Evolutionary conservation across 1,140 invertebrate genomes (phyloP), one percentile per base, ranked within the genome.

Genomic region (Littorina saxatilis): DNA sequence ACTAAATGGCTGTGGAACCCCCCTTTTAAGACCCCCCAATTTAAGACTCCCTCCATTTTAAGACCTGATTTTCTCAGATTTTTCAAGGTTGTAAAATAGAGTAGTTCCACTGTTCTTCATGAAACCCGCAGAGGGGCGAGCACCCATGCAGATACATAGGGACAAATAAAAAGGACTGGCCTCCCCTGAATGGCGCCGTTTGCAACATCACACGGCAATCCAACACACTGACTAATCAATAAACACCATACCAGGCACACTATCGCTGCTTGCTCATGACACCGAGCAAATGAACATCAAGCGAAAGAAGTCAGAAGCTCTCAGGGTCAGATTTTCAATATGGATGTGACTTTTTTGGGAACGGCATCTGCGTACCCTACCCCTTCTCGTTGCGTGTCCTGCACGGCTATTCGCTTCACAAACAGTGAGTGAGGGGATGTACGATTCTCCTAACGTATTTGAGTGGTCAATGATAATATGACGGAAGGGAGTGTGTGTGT

Each of bases 341-440:
- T 93, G 90, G 90, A 93, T 43, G 37, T 93, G 43, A 89, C 89
- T 55, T 93, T 93, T 84, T 76, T 93, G 13, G 93, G 93, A 50
- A 93, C 93, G 47, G 92, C 88, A 23, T 92, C 92, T 32, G 91
- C 90, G 11, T 92, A 91, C 85, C 93, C 93, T 9, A 89, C 91
- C 23, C 89, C 91, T 37, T 74, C 83, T 13, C 88, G 92, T 75
- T 88, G 89, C 52, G 92, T 90, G 11, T 93, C 92, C 4, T 91
- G 91, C 85, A 90, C 88, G 27, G 90, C 86, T 43, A 78, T 93
- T 1, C 86, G 87, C 82, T 80, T 86, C 82, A 90, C 90, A 90
- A 85, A 86, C 35, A 55, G 40, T 66, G 58, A 40, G n/a, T 63
- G n/a, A n/a, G n/a, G n/a, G n/a, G n/a, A n/a, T n/a, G n/a, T n/a